Conservation (phyloP, 2,113 vertebrate species). For the Micronycteris hirsuta region DNA sequence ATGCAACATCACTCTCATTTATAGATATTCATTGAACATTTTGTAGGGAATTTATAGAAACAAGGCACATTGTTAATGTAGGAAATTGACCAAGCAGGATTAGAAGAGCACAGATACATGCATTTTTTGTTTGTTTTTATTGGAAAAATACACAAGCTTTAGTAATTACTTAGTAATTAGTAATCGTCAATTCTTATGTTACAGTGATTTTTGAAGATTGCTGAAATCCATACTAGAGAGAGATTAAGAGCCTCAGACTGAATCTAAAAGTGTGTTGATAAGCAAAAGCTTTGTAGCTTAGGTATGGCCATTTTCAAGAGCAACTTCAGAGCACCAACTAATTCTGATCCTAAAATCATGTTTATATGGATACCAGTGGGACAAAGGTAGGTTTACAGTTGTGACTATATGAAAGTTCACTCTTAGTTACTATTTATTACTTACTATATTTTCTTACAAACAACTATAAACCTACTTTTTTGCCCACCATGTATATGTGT, state of each 20-base stretch:
- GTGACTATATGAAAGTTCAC: background rate
- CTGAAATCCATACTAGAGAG: conserved; percentile 24
- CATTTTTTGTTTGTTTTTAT: conserved; percentile 19
- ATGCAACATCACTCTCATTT: background rate
- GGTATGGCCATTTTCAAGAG: background rate
- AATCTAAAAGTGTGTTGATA: background rate
- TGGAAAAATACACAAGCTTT: conserved; percentile 55
- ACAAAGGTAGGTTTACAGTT: background rate
- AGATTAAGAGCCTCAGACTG: conserved; percentile 6
- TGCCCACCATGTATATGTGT: background rate
- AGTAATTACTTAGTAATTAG: too few relatives aligned
- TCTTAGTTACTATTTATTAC: background rate
- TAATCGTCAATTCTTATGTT: too few relatives aligned
- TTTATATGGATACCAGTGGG: background rate
- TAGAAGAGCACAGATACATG: background rate
- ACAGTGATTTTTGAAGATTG: conserved; percentile 24
- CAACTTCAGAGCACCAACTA: background rate
- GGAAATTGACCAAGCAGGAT: conserved; percentile 33
- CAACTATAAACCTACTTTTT: background rate
- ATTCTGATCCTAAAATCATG: background rate
- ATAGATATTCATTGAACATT: background rate
- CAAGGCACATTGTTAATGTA: conserved; percentile 28
- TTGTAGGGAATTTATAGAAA: background rate
- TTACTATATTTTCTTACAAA: background rate
- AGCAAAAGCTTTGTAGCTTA: background rate